These are phyloP conservation scores for Meloidogyne exigua DNA, from an alignment of 1,140 invertebrate genomes.

Conservation along the genomic window DNA sequence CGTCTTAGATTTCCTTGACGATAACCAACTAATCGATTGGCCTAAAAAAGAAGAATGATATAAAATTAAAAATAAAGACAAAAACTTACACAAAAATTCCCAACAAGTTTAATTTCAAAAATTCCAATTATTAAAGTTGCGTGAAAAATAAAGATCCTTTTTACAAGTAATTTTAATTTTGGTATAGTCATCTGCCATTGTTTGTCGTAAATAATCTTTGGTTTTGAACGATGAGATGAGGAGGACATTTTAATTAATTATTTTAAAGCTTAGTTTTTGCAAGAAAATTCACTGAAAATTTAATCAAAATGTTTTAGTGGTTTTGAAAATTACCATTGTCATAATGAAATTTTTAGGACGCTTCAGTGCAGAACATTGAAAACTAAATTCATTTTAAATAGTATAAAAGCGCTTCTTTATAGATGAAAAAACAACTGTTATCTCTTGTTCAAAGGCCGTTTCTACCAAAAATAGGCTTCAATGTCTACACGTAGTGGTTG, in stretches of 20 bases:
- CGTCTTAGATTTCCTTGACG: conserved; percentile 36
- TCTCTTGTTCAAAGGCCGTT: too few relatives aligned
- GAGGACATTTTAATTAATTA: background rate
- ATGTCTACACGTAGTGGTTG: too few relatives aligned
- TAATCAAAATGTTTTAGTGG: too few relatives aligned
- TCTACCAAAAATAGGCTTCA: too few relatives aligned
- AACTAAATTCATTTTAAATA: too few relatives aligned
- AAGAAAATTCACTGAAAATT: too few relatives aligned
- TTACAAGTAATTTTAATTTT: background rate
- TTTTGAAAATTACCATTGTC: too few relatives aligned
- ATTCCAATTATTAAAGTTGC: background rate
- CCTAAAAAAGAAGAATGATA: conserved; percentile 34
- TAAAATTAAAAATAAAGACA: background rate
- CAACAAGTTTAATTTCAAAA: conserved; percentile 12
- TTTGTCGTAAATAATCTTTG: background rate
- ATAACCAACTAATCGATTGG: conserved; percentile 32
- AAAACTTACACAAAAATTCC: conserved; percentile 4
- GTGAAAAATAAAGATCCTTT: conserved; percentile 1
- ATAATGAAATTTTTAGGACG: too few relatives aligned
- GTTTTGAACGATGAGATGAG: conserved; percentile 1
- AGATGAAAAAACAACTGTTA: too few relatives aligned
- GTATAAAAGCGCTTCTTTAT: too few relatives aligned
- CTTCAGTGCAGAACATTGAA: too few relatives aligned
- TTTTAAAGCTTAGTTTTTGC: too few relatives aligned
- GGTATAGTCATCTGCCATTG: background rate